Conservation (phyloP, 2,113 vertebrate genomes). For the Nesogale talazaci region DNA sequence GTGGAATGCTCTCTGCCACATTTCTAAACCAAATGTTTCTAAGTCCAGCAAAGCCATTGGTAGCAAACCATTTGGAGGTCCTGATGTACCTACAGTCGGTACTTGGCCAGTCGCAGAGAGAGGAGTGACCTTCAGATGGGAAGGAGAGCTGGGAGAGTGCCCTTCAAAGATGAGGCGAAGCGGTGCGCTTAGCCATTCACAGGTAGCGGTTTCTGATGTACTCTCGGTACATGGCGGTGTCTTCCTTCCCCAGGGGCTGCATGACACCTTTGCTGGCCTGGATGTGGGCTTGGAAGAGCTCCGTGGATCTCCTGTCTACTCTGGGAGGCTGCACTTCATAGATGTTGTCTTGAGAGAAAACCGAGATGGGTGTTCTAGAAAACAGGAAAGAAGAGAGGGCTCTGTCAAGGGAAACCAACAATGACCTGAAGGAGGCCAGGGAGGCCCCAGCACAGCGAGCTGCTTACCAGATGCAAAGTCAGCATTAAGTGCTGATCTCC, state of each 20-base stretch:
- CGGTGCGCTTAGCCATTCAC: conserved; percentile 75
- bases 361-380: conserved; percentile 91
- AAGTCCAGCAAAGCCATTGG: conserved; percentile 29
- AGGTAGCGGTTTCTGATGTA: conserved; percentile 96
- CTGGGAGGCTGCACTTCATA: conserved; percentile 90
- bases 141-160: neutral
- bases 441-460: neutral
- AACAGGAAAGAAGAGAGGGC: neutral
- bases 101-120: neutral
- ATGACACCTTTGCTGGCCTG: conserved; percentile 89
- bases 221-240: conserved; percentile 93
- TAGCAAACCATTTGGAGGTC: neutral
- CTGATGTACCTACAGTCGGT: conserved; percentile 40
- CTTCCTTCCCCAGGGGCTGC: conserved; percentile 90
- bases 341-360: conserved; percentile 93
- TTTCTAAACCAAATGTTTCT: neutral
- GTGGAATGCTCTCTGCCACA: neutral
- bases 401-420: conserved; percentile 18
- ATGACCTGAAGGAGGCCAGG: neutral
- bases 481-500: neutral
- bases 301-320: conserved; percentile 89
- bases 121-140: neutral
- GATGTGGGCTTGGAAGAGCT: conserved; percentile 93
- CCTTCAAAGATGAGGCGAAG: neutral
- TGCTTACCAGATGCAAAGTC: accelerated